Evolutionary conservation across 1,140 invertebrate genomes (phyloP), one percentile per base, ranked within the genome.

Genomic region (Hycleus phaleratus): DNA sequence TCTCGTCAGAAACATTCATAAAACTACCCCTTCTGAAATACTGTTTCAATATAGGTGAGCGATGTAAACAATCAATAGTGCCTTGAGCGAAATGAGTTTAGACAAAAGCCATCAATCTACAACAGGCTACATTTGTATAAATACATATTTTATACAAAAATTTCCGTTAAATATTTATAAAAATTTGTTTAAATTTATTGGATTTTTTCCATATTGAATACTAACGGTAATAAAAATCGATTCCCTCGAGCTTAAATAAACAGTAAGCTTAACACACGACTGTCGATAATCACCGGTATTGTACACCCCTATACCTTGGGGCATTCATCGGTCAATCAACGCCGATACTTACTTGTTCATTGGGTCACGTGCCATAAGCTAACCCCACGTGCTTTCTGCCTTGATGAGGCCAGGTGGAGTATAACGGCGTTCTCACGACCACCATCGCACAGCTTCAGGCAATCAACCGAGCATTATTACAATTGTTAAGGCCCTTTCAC

Each of bases 311-410:
- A 50, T 58, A 65, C 67, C 67, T 67, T 61, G 51, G 65, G 63
- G 56, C 50, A 68, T 67, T 66, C 61, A 65, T 46, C 63, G 67
- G 65, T 68, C 67, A 67, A 68, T 68, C 67, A 68, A 58, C 49
- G 46, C 43, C 65, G 59, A 68, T 68, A 68, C 63, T 68, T 67
- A 67, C 61, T 32, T 61, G 65, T 63, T 63, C 65, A 63, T 67
- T 59, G 38, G 61, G 61, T 62, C 67, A 64, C 67, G 67, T 68
- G 65, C 62, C 59, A 48, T 46, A 40, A 40, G 47, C 49, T 50
- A 26, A 47, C 54, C 60, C 59, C 64, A 61, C 66, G 64, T 67
- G 66, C 55, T 60, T 50, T 53, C 18, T 54, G 52, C 53, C 51
- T 56, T 58, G 64, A 59, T 60, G 59, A 63, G 56, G 58, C 67